These are phyloP conservation scores for Rhizomys pruinosus DNA, from an alignment of 2,113 vertebrate species.

Conservation along the genomic window DNA sequence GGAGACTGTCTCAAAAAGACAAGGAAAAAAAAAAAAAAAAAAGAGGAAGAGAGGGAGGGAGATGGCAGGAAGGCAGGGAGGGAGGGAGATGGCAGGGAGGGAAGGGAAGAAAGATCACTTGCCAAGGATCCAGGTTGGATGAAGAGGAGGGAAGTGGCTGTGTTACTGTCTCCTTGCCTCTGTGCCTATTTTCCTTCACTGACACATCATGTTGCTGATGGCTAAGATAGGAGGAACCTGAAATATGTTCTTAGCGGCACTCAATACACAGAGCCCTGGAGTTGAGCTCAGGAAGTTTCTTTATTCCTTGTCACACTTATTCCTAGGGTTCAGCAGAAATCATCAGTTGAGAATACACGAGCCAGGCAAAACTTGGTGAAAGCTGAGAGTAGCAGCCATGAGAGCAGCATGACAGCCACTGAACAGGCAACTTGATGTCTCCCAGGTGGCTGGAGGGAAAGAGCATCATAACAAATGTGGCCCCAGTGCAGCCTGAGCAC, in stretches of 20 bases:
- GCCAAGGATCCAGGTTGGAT: not conserved
- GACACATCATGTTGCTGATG: not conserved
- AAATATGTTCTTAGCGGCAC: not conserved
- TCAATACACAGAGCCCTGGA: not conserved
- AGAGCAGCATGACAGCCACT: not conserved
- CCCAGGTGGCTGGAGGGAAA: not conserved
- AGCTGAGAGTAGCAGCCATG: not conserved
- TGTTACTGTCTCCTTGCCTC: not conserved
- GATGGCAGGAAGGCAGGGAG: no score
- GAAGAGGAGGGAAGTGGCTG: not conserved
- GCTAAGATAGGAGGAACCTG: not conserved
- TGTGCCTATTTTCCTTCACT: not conserved
- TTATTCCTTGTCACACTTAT: not conserved
- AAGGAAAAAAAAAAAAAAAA: not conserved
- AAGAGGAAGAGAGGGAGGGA: no score
- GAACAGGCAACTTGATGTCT: fast-evolving
- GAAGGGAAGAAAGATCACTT: no score
- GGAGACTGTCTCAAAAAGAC: no score
- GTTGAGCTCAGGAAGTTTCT: not conserved
- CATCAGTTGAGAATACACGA: not conserved
- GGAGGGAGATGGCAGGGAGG: no score
- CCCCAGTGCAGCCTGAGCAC: not conserved
- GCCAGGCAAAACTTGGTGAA: not conserved
- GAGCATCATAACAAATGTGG: not conserved
- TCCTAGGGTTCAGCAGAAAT: not conserved